Evolutionary conservation across 2,888 invertebrate species (phyloP), one percentile per base, ranked within the genome.

Genomic region (Andrena camellia): DNA sequence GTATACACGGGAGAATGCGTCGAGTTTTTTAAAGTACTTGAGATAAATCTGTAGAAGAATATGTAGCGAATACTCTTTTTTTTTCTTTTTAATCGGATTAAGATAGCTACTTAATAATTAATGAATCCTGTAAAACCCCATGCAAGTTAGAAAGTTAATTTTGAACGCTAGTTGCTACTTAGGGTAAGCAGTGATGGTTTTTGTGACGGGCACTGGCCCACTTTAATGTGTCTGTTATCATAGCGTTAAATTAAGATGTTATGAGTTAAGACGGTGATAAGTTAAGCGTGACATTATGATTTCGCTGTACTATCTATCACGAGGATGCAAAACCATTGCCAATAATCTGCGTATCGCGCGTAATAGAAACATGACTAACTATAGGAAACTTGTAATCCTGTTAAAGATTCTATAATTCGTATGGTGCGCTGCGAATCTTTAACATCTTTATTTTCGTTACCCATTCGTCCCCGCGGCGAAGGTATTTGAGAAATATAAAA

Each of bases 341-440:
- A 62, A 63, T 60, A 42, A 60, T 63, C 59, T 59, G 60, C 42
- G 57, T 66, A 50, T 62, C 52, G 59, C 57, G 63, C 71, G 83
- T 71, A 71, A 83, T 78, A 78, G 60, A 20, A 64, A 70, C 69
- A 79, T 74, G 66, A 82, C 33, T 74, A 78, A 63, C 48, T 29
- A 71, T 78, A 83, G 71, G 74, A 83, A 57, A 66, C 78, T 35
- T 77, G 78, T 82, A 26, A 70, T 23, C 52, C 73, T 71, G 74
- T 83, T 83, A 78, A 52, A 78, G 67, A 69, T 70, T 52, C 57
- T 59, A 79, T 26, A 54, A 62, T 64, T 48, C 54, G 60, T 74
- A 67, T 13, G 23, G 66, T 35, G 33, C 35, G 64, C 33, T 69
- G 59, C 20, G 50, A 52, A 81, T 71, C 42, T 35, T 8, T 42